Base-by-base conservation (phyloP, 1,140 invertebrate genomes). In the Cydia strobilella region DNA sequence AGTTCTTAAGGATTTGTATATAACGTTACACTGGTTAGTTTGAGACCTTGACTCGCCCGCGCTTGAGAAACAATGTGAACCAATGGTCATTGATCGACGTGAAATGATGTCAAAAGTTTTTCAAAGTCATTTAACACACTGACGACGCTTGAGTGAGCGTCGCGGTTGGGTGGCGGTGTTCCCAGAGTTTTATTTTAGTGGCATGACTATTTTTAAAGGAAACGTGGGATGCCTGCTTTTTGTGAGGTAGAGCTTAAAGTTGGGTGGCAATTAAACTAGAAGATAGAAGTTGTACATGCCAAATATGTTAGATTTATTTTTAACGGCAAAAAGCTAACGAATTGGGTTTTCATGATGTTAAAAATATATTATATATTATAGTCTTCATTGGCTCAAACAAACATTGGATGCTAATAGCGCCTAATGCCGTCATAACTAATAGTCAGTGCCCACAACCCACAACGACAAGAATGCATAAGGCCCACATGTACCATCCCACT, bases 21-120 rank as follows among this genome's bases (percentile, higher is more conserved):
- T 10, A 39, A 45, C 2, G 13, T 45, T 71, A 75, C 74, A 74
- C 75, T 51, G 48, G 69, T 86, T 85, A 81, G 84, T 84, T 23
- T n/a, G n/a, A 59, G n/a, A n/a, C 18, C 1, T 51, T 51, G 15
- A 51, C n/a, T 51, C 48, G 20, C 51, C 15, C 3, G 51, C 1
- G n/a, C n/a, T 54, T 18, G n/a, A n/a, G 6, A 10, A 20, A 7
- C 54, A 3, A 10, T 23, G 54, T 12, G 18, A 59, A 23, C 20
- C 12, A 4, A 45, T 10, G 10, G 20, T 23, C 54, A 59, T n/a
- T 87, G 88, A 90, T 92, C 85, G 81, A 90, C 86, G 87, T 89
- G 89, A 86, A 89, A 92, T 90, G 87, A 88, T 90, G 86, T 86
- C 84, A 86, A 84, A 83, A 82, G 77, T 80, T 81, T 83, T 87